Evolutionary conservation across 2,888 invertebrate genomes (phyloP), one percentile per base, ranked within the genome.

Genomic region (Hoplodrina blanda): DNA sequence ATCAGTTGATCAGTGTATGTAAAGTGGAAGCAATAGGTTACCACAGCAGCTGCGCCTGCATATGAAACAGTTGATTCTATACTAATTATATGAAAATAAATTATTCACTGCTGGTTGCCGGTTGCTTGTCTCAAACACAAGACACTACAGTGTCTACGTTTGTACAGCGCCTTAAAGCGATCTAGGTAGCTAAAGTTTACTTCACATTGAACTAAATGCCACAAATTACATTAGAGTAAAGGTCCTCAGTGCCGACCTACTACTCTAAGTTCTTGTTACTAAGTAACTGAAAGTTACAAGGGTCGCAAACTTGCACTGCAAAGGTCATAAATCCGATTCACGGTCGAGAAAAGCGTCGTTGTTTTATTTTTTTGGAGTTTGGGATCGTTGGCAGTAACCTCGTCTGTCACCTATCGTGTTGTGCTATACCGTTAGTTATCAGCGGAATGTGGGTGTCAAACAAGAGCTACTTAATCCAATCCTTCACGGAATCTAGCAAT

Each of bases 381-480:
- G n/a, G 20, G 70, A n/a, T 54, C 8, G 17, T 25, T 46, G 41
- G 41, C 15, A n/a, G n/a, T 15, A 37, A 37, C 37, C 33, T 19
- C 10, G 4, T 46, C 15, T 13, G 41, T 41, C 41, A 41, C 11
- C 41, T 11, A 11, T 11, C 50, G 46, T 19, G 10, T 25, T 15
- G 41, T 52, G 15, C n/a, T n/a, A 15, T 49, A 68, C 54, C 33
- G 54, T 68, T 76, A 68, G 54, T 68, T 76, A 68, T 33, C 15
- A 65, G 59, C 20, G 30, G 53, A 49, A 49, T 54, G 11, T 54
- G 20, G 15, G 30, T 67, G 53, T 13, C 10, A 54, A 59, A 13
- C 59, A 37, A 11, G 53, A 49, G 53, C 55, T 44, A 37, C n/a
- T 30, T 17, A 19, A 20, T 0, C 49, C 4, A 20, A 44, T 15